Base-by-base conservation (phyloP, 2,888 invertebrate genomes). In the Trisateles emortualis region DNA sequence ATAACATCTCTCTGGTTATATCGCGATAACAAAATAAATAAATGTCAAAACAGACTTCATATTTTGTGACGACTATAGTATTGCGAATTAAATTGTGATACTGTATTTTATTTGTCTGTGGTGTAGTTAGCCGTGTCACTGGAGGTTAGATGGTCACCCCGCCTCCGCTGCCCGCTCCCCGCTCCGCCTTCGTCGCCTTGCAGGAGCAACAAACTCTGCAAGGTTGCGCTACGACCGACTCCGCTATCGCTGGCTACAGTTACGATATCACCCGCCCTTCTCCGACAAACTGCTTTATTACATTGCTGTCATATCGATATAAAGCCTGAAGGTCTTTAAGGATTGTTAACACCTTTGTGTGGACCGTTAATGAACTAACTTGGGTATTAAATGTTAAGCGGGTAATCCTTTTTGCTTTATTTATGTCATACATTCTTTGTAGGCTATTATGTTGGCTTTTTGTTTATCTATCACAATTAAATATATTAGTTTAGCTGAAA, bases 151-250 rank as follows among this genome's bases (percentile, higher is more conserved):
- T 64, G 67, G 66, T 54, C 64, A 61, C 64, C 55, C 56, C 57
- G 47, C 29, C 58, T n/a, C 49, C 61, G 63, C 63, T 59, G 56
- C 68, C 50, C 57, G 60, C 59, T 61, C 68, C 45, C 49, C 22
- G 50, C 65, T 54, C 45, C 74, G 59, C 72, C 69, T 51, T 52
- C 49, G 64, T 68, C 69, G 68, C 76, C 61, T 67, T 65, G 69
- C 60, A 81, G 88, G 91, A 84, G 82, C 92, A 92, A 92, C 88
- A 91, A 92, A 90, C 92, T 90, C 88, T 90, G 89, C 92, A 92
- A 92, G 92, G 92, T 92, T 91, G 90, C 84, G 81, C 78, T 72
- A 78, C 84, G 84, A 78, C 83, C 79, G 78, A 84, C 84, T 84
- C 77, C 78, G 84, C 88, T 87, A 87, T 88, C 88, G 84, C 79